Conservation (phyloP, 2,797 vertebrate genomes). For the Poeciliopsis turneri region DNA sequence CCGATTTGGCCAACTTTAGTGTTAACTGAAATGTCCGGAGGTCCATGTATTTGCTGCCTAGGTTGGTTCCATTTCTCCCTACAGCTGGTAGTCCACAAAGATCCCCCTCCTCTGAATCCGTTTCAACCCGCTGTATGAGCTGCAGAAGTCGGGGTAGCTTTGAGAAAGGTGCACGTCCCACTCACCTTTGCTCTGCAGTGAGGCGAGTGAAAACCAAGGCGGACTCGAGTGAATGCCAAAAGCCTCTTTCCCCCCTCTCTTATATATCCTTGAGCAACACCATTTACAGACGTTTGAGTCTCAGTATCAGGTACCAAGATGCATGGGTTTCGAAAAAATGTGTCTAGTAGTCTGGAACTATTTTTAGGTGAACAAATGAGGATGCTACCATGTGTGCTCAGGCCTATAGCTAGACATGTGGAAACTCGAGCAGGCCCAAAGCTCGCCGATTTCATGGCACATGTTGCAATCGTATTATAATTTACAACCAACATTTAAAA, state of each 20-base stretch:
- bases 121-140: slow-evolving; percentile 32
- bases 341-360: slow-evolving; percentile 83
- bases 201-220: slow-evolving; percentile 84
- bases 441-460: slow-evolving; percentile 23
- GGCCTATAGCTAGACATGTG: slow-evolving; percentile 72
- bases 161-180: slow-evolving; percentile 40
- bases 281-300: slow-evolving; percentile 81
- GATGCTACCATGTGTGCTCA: slow-evolving; percentile 77
- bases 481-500: slow-evolving; percentile 45
- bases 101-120: slow-evolving; percentile 41
- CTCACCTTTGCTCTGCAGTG: slow-evolving; percentile 84
- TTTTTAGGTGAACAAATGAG: slow-evolving; percentile 83
- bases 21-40: slow-evolving; percentile 41
- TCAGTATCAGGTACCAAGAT: slow-evolving; percentile 80
- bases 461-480: slow-evolving; percentile 30
- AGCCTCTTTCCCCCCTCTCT: slow-evolving; percentile 44
- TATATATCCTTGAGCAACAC: slow-evolving; percentile 80
- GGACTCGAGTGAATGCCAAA: slow-evolving; percentile 72
- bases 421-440: slow-evolving; percentile 53
- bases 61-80: slow-evolving; percentile 47
- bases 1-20: slow-evolving; percentile 22
- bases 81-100: slow-evolving; percentile 65
- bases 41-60: slow-evolving; percentile 39
- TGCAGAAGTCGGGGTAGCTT: slow-evolving; percentile 25
- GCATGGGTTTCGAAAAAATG: slow-evolving; percentile 83